Base-by-base conservation (phyloP, 2,113 vertebrate species). In the Propithecus coquereli region DNA sequence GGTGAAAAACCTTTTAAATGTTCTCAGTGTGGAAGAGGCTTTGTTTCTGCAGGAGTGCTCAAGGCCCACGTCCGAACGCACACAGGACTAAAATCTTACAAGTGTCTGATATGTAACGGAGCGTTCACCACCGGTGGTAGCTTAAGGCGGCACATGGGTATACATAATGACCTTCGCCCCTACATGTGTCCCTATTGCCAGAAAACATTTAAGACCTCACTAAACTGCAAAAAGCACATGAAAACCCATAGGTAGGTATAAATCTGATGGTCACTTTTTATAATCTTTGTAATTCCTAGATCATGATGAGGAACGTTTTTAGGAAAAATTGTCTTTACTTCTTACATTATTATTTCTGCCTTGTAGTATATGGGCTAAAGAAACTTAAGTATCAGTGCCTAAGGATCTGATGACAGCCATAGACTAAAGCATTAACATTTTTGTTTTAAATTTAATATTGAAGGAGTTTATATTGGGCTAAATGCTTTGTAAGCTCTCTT, bases 151-250 rank as follows among this genome's bases (percentile, higher is more conserved):
- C 99, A 99, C 95, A 99, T 99, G 99, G 99, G 99, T 30, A 99
- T 99, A 59, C 99, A 99, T 95, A 99, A 99, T 2, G 99, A 99
- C 97, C 98, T 99, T 8, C 99, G 99, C 8, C 99, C 99, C 0
- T 99, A 99, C 94, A 99, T 99, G 99, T 99, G 99, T 95, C 99
- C 99, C 1, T 99, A 99, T 97, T 99, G 99, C 98, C 99, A 99
- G 96, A 99, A 99, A 96, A 99, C 99, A 5, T 99, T 99, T 97
- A 99, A 99, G 99, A 99, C 99, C 0, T 99, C 99, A 1, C 98
- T 99, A 17, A 99, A 99, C 97, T 99, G 99, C 98, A 99, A 99
- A 98, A 99, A 99, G 94, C 99, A 99, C 98, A 99, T 99, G 99
- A 99, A 99, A 97, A 99, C 99, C 13, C 99, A 99, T 86, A 99